Evolutionary conservation across 1,140 invertebrate species (phyloP), one percentile per base, ranked within the genome.

Genomic region (Dreissena polymorpha): DNA sequence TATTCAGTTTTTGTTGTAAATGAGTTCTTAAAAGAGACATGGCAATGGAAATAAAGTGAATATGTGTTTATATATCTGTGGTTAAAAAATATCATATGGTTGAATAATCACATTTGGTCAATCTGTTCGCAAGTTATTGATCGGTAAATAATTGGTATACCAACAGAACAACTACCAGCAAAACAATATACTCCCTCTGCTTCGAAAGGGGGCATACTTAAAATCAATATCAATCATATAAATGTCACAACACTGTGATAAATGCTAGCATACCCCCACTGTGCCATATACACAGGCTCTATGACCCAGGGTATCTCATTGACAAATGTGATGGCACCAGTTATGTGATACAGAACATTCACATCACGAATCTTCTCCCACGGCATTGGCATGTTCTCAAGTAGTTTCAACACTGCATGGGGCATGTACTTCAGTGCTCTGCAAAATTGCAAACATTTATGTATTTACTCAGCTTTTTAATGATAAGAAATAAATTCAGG

Each of bases 311-410:
- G 99, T 90, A 99, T 99, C 95, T 99, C 99, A 94, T 99, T 99
- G 12, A 99, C 98, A 94, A 99, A 99, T 39, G 99, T 99, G 74
- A 99, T 99, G n/a, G 99, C 99, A 84, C 99, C 98, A 16, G 98
- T 99, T 64, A 99, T 99, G 89, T 99, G 98, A 92, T 99, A 99
- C 8, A 99, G 93, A 2, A 99, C 98, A 93, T 98, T 97, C 0
- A 99, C 98, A 94, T 99, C 99, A 87, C 99, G 94, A 85, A 99
- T 99, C 94, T 99, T 99, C 93, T 99, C 99, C 99, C 99, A 99
- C 0, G 99, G 99, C 99, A 99, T 99, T 0, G 99, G 99, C 99
- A 99, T 99, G 91, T 99, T 99, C 94, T 99, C 99, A 79, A 99
- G 92, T 0, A 99, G 94, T 91, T 99, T 99, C 94, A 99, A 96